Percentiles rank a stretch among this genome's conserved stretches.
These are phyloP conservation scores for Formica aserva DNA, from an alignment of 2,888 invertebrate genomes.

Conservation along the genomic window DNA sequence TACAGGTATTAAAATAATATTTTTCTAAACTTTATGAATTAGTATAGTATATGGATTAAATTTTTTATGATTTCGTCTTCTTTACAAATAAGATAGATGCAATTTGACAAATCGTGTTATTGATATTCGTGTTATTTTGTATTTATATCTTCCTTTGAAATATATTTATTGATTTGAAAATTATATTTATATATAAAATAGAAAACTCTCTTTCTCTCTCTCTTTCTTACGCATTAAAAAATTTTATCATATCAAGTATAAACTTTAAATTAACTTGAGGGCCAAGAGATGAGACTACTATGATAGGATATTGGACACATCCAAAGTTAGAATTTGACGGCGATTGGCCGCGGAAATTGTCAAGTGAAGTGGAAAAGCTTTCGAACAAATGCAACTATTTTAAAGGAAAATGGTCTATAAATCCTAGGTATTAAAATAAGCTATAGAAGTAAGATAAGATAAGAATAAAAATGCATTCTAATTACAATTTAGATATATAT, in stretches of 20 bases:
- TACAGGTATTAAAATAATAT: conserved; percentile 64
- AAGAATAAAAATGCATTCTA: neutral
- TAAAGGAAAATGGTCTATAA: conserved; percentile 69
- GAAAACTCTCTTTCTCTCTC: too few species aligned
- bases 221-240: too few species aligned
- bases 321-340: conserved; percentile 27
- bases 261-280: conserved; percentile 53
- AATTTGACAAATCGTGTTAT: neutral
- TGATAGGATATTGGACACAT: conserved; percentile 54
- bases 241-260: neutral
- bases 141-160: neutral
- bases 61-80: neutral
- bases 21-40: neutral
- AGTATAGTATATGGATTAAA: neutral
- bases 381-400: conserved; percentile 68
- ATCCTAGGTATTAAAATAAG: conserved; percentile 66
- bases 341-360: conserved; percentile 68
- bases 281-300: conserved; percentile 65
- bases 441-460: neutral
- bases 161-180: neutral
- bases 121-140: neutral
- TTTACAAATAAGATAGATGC: neutral
- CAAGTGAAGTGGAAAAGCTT: conserved; percentile 64
- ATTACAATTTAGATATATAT: conserved; percentile 2
- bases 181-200: too few species aligned